These are phyloP conservation scores for Ectobius pallidus DNA, from an alignment of 2,888 invertebrate genomes.

Conservation along the genomic window DNA sequence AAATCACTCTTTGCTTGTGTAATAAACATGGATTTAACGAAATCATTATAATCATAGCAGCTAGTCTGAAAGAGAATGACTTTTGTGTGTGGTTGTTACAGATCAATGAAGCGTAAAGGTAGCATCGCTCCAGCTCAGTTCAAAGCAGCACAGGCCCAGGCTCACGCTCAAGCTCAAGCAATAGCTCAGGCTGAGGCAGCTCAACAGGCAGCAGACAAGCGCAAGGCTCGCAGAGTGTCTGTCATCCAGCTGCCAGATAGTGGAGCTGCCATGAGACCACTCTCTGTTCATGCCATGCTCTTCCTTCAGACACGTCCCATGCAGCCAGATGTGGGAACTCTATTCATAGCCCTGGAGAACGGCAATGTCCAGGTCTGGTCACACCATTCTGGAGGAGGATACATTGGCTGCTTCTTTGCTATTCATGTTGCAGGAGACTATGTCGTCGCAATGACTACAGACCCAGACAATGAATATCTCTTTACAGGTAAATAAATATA, in stretches of 20 bases:
- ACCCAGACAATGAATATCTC: slow-evolving; percentile 71
- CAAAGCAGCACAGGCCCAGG: neutral
- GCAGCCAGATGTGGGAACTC: slow-evolving; percentile 63
- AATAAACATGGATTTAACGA: too few relatives aligned
- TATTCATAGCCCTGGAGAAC: slow-evolving; percentile 75
- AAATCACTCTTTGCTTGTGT: too few relatives aligned
- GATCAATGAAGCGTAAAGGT: neutral
- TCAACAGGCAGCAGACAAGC: too few relatives aligned
- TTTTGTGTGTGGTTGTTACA: too few relatives aligned
- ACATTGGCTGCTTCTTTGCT: slow-evolving; percentile 70
- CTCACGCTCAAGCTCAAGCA: too few relatives aligned
- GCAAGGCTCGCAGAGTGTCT: neutral
- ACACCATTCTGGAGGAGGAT: slow-evolving; percentile 75
- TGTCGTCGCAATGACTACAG: slow-evolving; percentile 72
- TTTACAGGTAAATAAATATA: slow-evolving; percentile 70
- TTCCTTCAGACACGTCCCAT: slow-evolving; percentile 68
- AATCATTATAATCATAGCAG: too few relatives aligned
- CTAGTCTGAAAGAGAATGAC: too few relatives aligned
- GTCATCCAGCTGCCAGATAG: slow-evolving; percentile 52
- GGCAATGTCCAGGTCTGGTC: slow-evolving; percentile 80
- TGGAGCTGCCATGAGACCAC: slow-evolving; percentile 51
- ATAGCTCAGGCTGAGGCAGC: too few relatives aligned
- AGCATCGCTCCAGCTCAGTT: neutral
- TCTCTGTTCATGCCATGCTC: slow-evolving; percentile 69
- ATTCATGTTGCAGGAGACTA: slow-evolving; percentile 71